Evolutionary conservation across 2,797 vertebrate species (phyloP), one percentile per base, ranked within the genome.

Genomic region (Aldrovandia affinis): DNA sequence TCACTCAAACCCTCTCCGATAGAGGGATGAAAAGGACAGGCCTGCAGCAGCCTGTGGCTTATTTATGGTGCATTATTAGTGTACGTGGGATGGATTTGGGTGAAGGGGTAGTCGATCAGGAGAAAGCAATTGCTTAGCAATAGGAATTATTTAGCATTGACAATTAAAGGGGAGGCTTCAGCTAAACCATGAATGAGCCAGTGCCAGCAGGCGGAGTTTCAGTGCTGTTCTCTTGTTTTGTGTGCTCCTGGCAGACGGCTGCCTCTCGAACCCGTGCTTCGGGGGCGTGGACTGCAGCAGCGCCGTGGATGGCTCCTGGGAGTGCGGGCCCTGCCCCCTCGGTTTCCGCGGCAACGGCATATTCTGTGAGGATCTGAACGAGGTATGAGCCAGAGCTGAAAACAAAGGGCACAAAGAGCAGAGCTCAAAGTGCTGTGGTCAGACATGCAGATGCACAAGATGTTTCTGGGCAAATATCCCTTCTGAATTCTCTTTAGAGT

Each of bases 211-310:
- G 63, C 33, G 63, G 28, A 42, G 8, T 5, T 36, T 73, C 68
- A 18, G 68, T 42, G 42, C 33, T 80, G 28, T 80, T 52, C 25
- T 28, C 59, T 0, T 39, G 1, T 85, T 86, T 86, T 84, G 55
- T 89, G 88, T 91, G 10, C 25, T 61, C 39, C 9, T 83, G 50
- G 12, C 91, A 99, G 98, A 99, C 86, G 98, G 98, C 0, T 99
- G 98, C 91, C 92, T 99, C 84, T 99, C 98, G 82, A 99, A 97
- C 90, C 98, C 98, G 2, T 99, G 98, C 91, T 99, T 99, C 86
- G 97, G 95, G 5, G 98, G 98, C 81, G 96, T 97, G 81, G 94
- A 96, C 52, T 99, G 98, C 92, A 98, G 90, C 93, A 98, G 98
- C 86, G 96, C 97, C 70, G 93, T 97, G 0, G 98, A 99, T 59